Base-by-base conservation (phyloP, 2,113 vertebrate species). In the Labrus mixtus region DNA sequence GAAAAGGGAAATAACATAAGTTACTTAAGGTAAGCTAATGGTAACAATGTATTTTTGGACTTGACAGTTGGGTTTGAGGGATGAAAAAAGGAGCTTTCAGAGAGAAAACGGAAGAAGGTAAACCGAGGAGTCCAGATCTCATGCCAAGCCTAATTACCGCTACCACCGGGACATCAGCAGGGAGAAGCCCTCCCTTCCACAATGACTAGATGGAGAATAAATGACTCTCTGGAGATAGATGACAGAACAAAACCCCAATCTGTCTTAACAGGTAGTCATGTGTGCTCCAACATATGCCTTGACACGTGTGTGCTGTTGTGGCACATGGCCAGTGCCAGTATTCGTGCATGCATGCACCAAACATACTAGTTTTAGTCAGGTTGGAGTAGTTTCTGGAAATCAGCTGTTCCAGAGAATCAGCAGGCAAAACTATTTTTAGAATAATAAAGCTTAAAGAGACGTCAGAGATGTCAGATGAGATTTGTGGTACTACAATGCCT, bases 101-200 rank as follows among this genome's bases (percentile, higher is more conserved):
- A 73, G 74, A 72, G 66, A 81, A 66, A 56, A 74, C 41, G 60
- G 76, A 73, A 81, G 70, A 57, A 74, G 59, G 69, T 79, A 79
- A 61, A 85, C 82, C 64, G 74, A 68, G 68, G 68, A 78, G 81
- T 84, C 74, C 68, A 76, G 78, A 79, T 83, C 64, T 83, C 84
- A 81, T 87, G 89, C 91, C 92, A 93, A 76, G 77, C 45, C 90
- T 89, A 92, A 92, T 94, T 93, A 93, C 83, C 73, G 89, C 57
- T 73, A 84, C 83, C 85, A 90, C 73, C 25, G 80, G 87, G 89
- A 87, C 36, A 67, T 57, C 2, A 9, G 58, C 39, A 68, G 41
- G 54, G 45, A 76, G 60, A 57, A 67, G 71, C 36, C 68, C 71
- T 78, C 71, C 50, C 57, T 63, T 84, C 69, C 65, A 59, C 48